Percentiles rank a stretch among this genome's conserved stretches.
Evolutionary conservation across 2,113 vertebrate genomes (phyloP).

Genomic region (Sceloporus undulatus): DNA sequence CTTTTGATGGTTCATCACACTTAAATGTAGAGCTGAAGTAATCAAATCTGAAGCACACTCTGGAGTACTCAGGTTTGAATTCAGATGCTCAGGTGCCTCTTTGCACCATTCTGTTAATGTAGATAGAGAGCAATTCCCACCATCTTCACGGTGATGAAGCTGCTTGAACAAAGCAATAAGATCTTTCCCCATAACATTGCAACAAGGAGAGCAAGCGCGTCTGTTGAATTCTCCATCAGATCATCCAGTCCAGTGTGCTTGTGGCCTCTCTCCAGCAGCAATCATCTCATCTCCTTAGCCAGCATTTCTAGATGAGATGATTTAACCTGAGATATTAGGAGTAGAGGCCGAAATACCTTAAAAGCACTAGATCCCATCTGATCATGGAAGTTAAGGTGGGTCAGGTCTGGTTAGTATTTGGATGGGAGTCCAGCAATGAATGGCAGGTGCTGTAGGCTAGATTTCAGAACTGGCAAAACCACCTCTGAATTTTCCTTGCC

Average conservation of each 20-base stretch:
- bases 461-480: too few species aligned
- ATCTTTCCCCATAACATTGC: too few species aligned
- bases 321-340: too few species aligned
- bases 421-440: too few species aligned
- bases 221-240: background rate
- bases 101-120: background rate
- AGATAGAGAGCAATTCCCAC: background rate
- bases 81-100: background rate
- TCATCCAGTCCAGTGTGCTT: background rate
- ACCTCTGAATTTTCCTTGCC: too few species aligned
- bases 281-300: too few species aligned
- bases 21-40: slow-evolving; percentile 12
- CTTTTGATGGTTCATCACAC: background rate
- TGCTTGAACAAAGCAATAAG: background rate
- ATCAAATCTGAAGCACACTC: slow-evolving; percentile 3
- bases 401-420: too few species aligned
- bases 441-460: too few species aligned
- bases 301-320: too few species aligned
- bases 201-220: background rate
- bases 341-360: too few species aligned
- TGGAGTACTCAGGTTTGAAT: background rate
- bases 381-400: too few species aligned
- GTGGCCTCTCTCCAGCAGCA: background rate
- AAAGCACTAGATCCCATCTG: too few species aligned
- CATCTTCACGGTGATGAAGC: background rate